These are phyloP conservation scores for Stegastes partitus DNA, from an alignment of 2,113 vertebrate species.

Conservation along the genomic window DNA sequence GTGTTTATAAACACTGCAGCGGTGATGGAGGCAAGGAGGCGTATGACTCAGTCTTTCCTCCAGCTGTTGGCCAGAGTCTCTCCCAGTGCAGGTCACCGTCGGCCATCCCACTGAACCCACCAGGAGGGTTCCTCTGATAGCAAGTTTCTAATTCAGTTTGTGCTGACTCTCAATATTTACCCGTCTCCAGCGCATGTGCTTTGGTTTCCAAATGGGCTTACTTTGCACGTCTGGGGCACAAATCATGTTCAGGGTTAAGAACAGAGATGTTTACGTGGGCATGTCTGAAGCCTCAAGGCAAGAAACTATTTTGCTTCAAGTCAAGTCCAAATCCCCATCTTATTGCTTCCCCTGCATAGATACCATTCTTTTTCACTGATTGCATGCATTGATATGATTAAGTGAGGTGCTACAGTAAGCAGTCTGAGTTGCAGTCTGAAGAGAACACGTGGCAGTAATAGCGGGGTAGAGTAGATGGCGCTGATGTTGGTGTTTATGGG, in stretches of 20 bases:
- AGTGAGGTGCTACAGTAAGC: conserved; percentile 16
- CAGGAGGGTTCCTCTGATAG: conserved; percentile 65
- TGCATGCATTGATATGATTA: conserved; percentile 14
- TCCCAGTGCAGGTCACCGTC: conserved; percentile 40
- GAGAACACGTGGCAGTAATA: conserved; percentile 67
- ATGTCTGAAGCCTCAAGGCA: conserved; percentile 30
- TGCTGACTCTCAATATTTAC: conserved; percentile 67
- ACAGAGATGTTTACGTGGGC: conserved; percentile 28
- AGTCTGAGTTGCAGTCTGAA: conserved; percentile 13
- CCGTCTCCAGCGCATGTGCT: conserved; percentile 36
- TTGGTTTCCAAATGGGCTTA: conserved; percentile 49
- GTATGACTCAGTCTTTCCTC: conserved; percentile 79
- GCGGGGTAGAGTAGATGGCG: conserved; percentile 45
- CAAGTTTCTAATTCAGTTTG: conserved; percentile 56
- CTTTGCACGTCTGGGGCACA: conserved; percentile 42
- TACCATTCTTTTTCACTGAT: conserved; percentile 14
- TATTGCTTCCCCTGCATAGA: neutral
- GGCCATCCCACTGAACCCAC: conserved; percentile 61
- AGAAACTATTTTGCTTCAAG: conserved; percentile 19
- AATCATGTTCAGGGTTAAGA: conserved; percentile 31
- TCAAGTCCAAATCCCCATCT: conserved; percentile 18
- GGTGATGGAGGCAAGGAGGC: conserved; percentile 26
- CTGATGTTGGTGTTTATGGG: conserved; percentile 65
- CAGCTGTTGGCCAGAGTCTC: conserved; percentile 68
- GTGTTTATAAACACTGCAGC: conserved; percentile 67